Evolutionary conservation across 2,113 vertebrate species (phyloP).

Genomic region (Chaetorhynchus papuensis): DNA sequence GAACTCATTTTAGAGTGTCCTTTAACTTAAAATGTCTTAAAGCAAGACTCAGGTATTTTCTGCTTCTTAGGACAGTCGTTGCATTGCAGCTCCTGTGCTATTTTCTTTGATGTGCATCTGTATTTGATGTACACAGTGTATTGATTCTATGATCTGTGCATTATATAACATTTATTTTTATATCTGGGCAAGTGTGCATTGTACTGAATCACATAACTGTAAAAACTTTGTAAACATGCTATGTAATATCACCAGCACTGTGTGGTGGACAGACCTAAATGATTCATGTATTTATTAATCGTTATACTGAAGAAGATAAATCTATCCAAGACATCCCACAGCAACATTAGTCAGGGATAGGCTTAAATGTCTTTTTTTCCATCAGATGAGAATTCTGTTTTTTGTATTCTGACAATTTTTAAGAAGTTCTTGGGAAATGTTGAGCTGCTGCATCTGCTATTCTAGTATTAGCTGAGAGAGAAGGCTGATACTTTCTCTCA

Average conservation of each 20-base stretch:
- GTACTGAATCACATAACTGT: background rate
- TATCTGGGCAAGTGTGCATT: background rate
- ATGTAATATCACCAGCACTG: background rate
- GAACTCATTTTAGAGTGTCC: background rate
- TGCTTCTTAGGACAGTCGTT: background rate
- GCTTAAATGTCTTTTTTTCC: background rate
- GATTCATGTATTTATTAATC: background rate
- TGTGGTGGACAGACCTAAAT: background rate
- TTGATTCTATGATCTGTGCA: background rate
- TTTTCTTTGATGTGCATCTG: background rate
- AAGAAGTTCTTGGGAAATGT: background rate
- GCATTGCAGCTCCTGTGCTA: background rate
- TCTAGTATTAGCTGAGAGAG: background rate
- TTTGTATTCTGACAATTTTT: background rate
- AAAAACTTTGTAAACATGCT: background rate
- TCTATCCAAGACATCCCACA: background rate
- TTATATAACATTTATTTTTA: slow-evolving; percentile 23
- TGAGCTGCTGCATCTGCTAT: background rate
- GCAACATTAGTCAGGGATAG: background rate
- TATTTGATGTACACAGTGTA: background rate
- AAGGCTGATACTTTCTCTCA: too few species aligned
- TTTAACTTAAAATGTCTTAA: background rate
- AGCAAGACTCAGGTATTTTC: background rate
- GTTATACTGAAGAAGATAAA: background rate
- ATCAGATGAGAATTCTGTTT: background rate